These are phyloP conservation scores for Carabus problematicus DNA, from an alignment of 2,888 invertebrate genomes.

Conservation along the genomic window DNA sequence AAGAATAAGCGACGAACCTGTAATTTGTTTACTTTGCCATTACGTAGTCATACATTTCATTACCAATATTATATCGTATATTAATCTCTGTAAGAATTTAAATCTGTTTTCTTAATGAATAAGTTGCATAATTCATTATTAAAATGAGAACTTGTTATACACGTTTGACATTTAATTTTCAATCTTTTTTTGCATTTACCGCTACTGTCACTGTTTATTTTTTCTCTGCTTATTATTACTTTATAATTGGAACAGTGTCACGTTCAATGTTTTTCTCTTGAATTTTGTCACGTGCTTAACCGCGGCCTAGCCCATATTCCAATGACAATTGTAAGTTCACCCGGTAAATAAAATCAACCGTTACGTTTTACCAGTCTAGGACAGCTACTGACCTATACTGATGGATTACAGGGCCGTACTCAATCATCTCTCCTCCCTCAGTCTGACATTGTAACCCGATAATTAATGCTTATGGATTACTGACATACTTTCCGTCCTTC, in stretches of 20 bases:
- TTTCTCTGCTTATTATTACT: too few species aligned
- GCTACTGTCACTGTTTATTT: too few species aligned
- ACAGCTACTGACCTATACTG: constrained; percentile 42
- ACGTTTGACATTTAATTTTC: too few species aligned
- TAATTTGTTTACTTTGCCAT: too few species aligned
- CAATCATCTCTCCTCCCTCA: constrained; percentile 18
- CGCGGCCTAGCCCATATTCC: constrained; percentile 25
- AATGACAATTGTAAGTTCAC: constrained; percentile 38
- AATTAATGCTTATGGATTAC: constrained; percentile 18
- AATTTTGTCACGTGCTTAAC: constrained; percentile 29
- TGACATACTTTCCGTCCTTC: constrained; percentile 24
- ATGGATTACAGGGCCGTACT: constrained; percentile 36
- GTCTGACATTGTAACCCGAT: constrained; percentile 15
- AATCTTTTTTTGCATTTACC: too few species aligned
- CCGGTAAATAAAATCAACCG: constrained; percentile 31
- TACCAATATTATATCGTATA: too few species aligned
- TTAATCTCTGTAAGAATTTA: too few species aligned
- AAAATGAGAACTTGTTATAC: too few species aligned
- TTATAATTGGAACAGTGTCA: constrained; percentile 16
- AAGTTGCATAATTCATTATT: too few species aligned
- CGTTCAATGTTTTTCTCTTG: constrained; percentile 21
- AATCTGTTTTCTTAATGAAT: too few species aligned
- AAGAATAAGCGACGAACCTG: too few species aligned
- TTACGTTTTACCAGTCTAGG: constrained; percentile 39
- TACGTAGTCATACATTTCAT: too few species aligned